Evolutionary conservation across 1,140 invertebrate species (phyloP), one percentile per base, ranked within the genome.

Genomic region (Drosophila nigromelanica): DNA sequence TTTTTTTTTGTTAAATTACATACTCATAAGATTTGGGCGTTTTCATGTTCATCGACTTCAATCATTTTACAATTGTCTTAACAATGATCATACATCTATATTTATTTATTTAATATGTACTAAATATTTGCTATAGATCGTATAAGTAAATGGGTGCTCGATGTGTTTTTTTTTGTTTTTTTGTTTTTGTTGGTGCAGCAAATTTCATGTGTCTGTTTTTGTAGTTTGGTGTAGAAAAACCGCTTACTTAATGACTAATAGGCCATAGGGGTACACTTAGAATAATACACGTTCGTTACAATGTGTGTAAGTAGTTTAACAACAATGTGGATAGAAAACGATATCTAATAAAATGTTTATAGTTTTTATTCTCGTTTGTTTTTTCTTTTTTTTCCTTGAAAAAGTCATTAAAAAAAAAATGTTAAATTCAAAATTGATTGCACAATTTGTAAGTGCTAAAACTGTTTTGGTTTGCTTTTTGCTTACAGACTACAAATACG

Each of bases 1-100:
- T 52, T 50, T 72, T 27, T 48, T 24, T 33, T 18, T 43, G 24
- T 75, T 75, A 83, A 79, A 78, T 80, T 90, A 78, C 86, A 89
- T 89, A 89, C 90, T 91, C 89, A 91, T 91, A 91, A 91, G 89
- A 91, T 85, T 91, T 91, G 89, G 89, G 89, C 89, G 85, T 90
- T 90, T 82, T 87, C 82, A 68, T 86, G 78, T 86, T 80, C 62
- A 62, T 82, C 74, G 83, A 83, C 76, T 90, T 64, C 78, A 77
- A 81, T 89, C 69, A 76, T 77, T 90, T 89, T 83, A 83, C 78
- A 81, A 73, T 89, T 74, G 64, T 61, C 77, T 89, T 83, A 83
- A 83, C 75, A 43, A 71, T 62, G 67, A 55, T 54, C 56, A 35
- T 33, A 51, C 43, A 68, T 11, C 35, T 51, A 67, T 50, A 42